Evolutionary conservation across 2,113 vertebrate genomes (phyloP), one percentile per base, ranked within the genome.

Genomic region (Seriola aureovittata): DNA sequence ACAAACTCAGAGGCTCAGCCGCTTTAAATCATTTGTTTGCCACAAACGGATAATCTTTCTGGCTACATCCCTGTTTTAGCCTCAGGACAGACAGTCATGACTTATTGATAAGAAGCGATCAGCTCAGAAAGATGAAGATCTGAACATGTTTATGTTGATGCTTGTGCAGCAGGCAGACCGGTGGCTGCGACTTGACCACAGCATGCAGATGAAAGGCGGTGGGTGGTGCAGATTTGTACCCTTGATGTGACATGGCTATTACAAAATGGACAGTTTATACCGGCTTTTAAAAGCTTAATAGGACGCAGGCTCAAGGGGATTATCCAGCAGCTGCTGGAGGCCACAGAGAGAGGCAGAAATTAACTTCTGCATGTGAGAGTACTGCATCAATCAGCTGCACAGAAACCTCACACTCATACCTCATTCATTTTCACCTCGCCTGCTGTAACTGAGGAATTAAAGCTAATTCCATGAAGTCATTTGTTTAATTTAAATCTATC

Each of bases 231-330:
- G 82, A 89, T 90, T 89, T 90, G 80, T 85, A 88, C 78, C 87
- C 87, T 89, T 91, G 86, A 94, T 92, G 87, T 93, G 91, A 92
- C 91, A 93, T 80, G 85, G 85, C 71, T 92, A 92, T 95, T 93
- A 94, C 91, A 93, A 94, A 95, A 95, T 92, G 93, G 82, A 93
- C 91, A 93, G 90, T 94, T 93, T 93, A 93, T 92, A 91, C 84
- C 84, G 32, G 94, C 91, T 94, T 95, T 95, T 92, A 94, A 94
- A 93, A 90, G 95, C 92, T 95, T 93, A 93, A 90, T 88, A 86
- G 82, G 84, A 86, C 80, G 25, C 55, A 74, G 75, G 90, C 88
- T 91, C 88, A 84, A 72, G 72, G 69, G 91, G 93, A 94, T 95
- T 93, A 95, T 92, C 81, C 80, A 83, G 77, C 92, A 94, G 91